These are phyloP conservation scores for Hippocampus barbouri DNA, from an alignment of 2,113 vertebrate genomes.

Conservation along the genomic window DNA sequence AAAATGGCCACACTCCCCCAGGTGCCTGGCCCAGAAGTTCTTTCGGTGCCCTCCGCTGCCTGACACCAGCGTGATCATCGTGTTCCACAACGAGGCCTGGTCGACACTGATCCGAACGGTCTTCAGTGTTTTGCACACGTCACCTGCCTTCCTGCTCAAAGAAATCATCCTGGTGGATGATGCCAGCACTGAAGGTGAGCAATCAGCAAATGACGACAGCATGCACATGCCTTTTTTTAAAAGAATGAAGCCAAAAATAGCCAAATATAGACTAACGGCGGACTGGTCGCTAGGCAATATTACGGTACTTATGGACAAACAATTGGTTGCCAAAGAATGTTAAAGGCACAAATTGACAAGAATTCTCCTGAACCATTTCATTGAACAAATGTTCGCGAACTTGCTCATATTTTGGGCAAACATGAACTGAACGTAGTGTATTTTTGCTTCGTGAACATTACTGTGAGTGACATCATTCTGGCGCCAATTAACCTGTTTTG, in stretches of 20 bases:
- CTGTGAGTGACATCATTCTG: too few relatives aligned
- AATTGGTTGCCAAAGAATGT: background rate
- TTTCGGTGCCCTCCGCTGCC: slow-evolving; percentile 83
- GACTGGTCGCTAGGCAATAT: too few relatives aligned
- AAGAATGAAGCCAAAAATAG: background rate
- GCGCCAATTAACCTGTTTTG: too few relatives aligned
- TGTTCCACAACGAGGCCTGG: slow-evolving; percentile 93
- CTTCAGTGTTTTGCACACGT: slow-evolving; percentile 86
- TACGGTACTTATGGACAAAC: background rate
- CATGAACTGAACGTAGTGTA: too few relatives aligned
- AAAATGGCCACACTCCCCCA: slow-evolving; percentile 26
- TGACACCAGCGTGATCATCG: slow-evolving; percentile 86
- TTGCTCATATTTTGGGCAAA: too few relatives aligned
- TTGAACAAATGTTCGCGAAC: too few relatives aligned
- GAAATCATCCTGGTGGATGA: slow-evolving; percentile 94
- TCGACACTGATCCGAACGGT: slow-evolving; percentile 87
- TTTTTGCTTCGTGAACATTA: too few relatives aligned
- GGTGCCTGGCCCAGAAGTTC: slow-evolving; percentile 88
- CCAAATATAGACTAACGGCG: too few relatives aligned
- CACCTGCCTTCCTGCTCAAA: slow-evolving; percentile 81
- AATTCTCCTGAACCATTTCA: too few relatives aligned
- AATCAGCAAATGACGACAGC: background rate
- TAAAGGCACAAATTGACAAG: too few relatives aligned
- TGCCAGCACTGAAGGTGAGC: slow-evolving; percentile 85
- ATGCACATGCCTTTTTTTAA: background rate